phyloP scores from a whole-genome alignment of 2,888 invertebrate species.

The Hyppa rectilinea region DNA sequence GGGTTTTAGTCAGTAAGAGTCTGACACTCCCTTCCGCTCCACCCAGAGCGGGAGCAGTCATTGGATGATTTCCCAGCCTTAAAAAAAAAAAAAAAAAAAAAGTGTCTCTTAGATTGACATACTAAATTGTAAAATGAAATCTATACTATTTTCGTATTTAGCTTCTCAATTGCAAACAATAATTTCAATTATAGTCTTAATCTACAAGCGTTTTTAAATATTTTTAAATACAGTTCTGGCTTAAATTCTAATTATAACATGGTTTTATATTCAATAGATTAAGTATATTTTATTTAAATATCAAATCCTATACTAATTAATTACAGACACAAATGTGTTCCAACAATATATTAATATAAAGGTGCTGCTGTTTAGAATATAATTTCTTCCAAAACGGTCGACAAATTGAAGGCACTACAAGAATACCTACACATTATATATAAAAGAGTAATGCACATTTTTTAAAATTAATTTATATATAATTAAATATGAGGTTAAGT shows the following conservation, averaged over 20 bases:
- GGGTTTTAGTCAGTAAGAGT: too few species aligned
- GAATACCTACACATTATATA: background rate
- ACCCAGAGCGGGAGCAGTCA: too few species aligned
- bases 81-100: too few species aligned
- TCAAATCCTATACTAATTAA: background rate
- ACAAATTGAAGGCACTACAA: constrained; percentile 14
- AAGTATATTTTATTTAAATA: background rate
- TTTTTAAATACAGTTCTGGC: background rate
- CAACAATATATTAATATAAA: background rate
- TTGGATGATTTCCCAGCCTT: too few species aligned
- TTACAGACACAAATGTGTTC: background rate
- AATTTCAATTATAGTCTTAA: background rate
- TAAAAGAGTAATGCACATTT: background rate
- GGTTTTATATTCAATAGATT: background rate
- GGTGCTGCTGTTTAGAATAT: background rate
- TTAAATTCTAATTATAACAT: background rate
- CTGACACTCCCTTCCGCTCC: too few species aligned
- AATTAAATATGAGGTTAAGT: too few species aligned
- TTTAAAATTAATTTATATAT: too few species aligned
- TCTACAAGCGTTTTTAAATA: background rate
- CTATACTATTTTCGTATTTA: too few species aligned
- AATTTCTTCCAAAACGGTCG: background rate
- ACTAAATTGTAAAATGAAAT: too few species aligned
- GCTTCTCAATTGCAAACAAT: background rate
- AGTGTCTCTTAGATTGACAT: background rate